phyloP scores from a whole-genome alignment of 1,140 invertebrate species.

The Aethina tumida region DNA sequence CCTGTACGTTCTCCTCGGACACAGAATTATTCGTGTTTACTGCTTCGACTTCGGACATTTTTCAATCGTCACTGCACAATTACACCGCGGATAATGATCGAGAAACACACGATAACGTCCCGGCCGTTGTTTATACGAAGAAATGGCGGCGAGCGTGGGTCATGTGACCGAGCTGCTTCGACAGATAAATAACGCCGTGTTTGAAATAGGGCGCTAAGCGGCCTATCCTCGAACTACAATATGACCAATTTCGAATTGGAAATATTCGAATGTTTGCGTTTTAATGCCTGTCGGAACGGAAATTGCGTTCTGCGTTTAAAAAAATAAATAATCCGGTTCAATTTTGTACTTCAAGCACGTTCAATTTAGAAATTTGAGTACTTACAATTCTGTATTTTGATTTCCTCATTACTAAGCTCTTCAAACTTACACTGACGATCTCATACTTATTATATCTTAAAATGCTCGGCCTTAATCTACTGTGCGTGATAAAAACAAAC shows the following conservation, averaged over 20 bases:
- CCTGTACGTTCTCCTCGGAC: conserved; percentile 33
- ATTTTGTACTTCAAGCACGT: too few relatives aligned
- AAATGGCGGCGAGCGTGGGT: conserved; percentile 39
- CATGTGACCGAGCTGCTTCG: conserved; percentile 29
- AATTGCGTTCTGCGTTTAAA: too few relatives aligned
- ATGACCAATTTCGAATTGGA: neutral
- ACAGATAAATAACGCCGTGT: conserved; percentile 17
- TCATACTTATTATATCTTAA: too few relatives aligned
- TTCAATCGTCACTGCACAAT: conserved; percentile 22
- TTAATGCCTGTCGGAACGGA: too few relatives aligned
- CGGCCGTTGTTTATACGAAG: conserved; percentile 37
- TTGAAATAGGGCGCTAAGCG: conserved; percentile 11
- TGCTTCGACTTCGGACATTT: conserved; percentile 36
- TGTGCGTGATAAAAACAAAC: too few relatives aligned
- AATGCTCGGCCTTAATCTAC: too few relatives aligned
- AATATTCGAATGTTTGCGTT: neutral
- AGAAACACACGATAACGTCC: conserved; percentile 26
- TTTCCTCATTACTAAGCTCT: too few relatives aligned
- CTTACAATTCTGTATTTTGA: too few relatives aligned
- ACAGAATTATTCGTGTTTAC: conserved; percentile 31
- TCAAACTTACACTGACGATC: too few relatives aligned
- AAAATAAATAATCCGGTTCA: too few relatives aligned
- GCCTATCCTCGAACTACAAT: neutral
- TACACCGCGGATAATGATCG: conserved; percentile 17
- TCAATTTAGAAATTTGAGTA: too few relatives aligned